Base-by-base conservation (phyloP, 2,113 vertebrate species). In the cat (Felis catus) region DNA sequence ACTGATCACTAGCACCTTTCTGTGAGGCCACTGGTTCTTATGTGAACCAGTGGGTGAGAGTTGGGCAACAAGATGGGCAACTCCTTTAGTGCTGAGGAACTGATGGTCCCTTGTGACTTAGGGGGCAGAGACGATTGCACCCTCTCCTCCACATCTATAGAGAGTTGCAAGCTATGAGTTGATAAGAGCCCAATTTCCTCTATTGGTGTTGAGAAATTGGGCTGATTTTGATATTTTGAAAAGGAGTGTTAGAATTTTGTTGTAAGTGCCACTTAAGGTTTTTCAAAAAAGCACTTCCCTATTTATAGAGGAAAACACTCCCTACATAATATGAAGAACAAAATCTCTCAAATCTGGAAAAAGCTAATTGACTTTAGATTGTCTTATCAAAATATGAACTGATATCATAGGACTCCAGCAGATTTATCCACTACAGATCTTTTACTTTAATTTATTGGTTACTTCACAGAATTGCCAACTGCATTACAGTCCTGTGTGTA, bases 371-470 rank as follows among this genome's bases (percentile, higher is more conserved):
- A 97, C 97, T 95, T 95, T 94, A 76, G 97, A 93, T 96, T 87
- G 93, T 93, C 97, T 98, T 98, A 98, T 97, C 92, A 96, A 98
- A 98, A 98, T 98, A 97, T 95, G 97, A 98, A 97, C 93, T 68
- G 71, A 88, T 98, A 80, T 93, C 93, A 94, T 89, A 96, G 94
- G 97, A 96, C 86, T 92, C 93, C 39, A 91, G 89, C 97, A 36
- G 94, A 97, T 98, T 98, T 98, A 97, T 98, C 86, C 98, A 98
- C 97, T 98, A 92, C 91, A 97, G 98, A 98, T 97, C 95, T 98
- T 99, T 98, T 95, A 88, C 97, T 98, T 98, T 98, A 98, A 98
- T 98, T 98, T 98, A 98, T 99, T 98, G 98, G 97, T 98, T 98
- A 96, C 98, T 98, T 99, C 97, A 93, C 25, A 93, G 96, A 98